These are phyloP conservation scores for Daptonema setosum DNA, from an alignment of 2,888 invertebrate genomes.

Conservation along the genomic window DNA sequence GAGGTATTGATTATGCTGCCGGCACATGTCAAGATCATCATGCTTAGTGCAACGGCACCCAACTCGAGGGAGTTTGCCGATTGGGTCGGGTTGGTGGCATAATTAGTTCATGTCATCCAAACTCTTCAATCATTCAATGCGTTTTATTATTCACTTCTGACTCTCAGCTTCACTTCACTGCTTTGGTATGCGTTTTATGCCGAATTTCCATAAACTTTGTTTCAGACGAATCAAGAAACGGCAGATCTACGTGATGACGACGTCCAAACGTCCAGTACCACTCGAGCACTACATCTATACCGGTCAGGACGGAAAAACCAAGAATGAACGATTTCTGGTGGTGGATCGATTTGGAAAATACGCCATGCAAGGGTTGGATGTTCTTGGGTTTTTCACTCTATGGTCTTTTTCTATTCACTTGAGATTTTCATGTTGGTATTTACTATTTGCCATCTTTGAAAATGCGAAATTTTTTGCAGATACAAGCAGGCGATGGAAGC, in stretches of 20 bases:
- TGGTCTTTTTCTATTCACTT: no score
- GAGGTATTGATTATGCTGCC: slow-evolving; percentile 88
- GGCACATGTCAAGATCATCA: slow-evolving; percentile 75
- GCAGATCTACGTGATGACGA: slow-evolving; percentile 73
- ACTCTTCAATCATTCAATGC: background rate
- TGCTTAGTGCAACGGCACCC: slow-evolving; percentile 92
- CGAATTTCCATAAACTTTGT: background rate
- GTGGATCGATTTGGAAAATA: slow-evolving; percentile 56
- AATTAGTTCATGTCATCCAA: no score
- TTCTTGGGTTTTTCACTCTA: no score
- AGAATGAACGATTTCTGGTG: slow-evolving; percentile 42
- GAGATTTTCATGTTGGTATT: no score
- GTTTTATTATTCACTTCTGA: no score
- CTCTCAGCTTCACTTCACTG: no score
- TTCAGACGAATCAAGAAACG: slow-evolving; percentile 41
- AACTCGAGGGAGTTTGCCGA: slow-evolving; percentile 80
- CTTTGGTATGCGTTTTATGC: no score
- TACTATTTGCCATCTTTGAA: no score
- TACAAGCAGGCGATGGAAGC: background rate
- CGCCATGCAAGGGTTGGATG: slow-evolving; percentile 31
- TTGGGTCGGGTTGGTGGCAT: slow-evolving; percentile 38
- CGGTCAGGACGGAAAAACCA: slow-evolving; percentile 29
- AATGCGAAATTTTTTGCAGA: background rate
- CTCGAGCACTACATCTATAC: slow-evolving; percentile 59
- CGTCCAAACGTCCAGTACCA: slow-evolving; percentile 76